Conservation (phyloP, 2,888 invertebrate genomes). For the Eucera pruinosa region DNA sequence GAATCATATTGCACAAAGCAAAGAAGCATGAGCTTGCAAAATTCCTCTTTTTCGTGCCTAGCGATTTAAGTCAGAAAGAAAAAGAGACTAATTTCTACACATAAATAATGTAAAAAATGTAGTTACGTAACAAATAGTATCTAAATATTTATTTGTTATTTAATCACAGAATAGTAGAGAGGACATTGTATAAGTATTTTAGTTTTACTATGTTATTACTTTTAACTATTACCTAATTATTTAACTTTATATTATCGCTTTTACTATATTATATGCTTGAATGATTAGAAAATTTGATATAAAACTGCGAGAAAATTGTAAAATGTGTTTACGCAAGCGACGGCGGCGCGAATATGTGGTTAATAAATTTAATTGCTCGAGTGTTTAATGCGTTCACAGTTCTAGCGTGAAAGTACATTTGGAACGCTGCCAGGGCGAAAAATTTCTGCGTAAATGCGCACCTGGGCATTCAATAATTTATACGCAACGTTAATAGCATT, state of each 20-base stretch:
- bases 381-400: conserved; percentile 26
- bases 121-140: no score
- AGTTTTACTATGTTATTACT: no score
- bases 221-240: no score
- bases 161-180: background rate
- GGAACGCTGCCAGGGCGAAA: conserved; percentile 43
- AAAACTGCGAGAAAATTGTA: background rate
- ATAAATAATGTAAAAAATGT: no score
- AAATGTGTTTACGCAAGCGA: background rate
- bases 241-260: no score
- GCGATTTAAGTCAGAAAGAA: no score
- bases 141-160: background rate
- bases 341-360: background rate
- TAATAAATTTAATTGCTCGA: conserved; percentile 40
- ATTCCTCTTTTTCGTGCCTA: background rate
- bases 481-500: conserved; percentile 33
- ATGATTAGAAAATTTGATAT: no score
- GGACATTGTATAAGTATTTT: background rate
- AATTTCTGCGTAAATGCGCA: conserved; percentile 34
- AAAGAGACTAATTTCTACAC: no score
- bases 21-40: background rate
- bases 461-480: conserved; percentile 39
- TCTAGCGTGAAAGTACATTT: conserved; percentile 21
- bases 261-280: no score
- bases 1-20: conserved; percentile 6